Evolutionary conservation across 2,113 vertebrate genomes (phyloP).

Genomic region (Limanda limanda): DNA sequence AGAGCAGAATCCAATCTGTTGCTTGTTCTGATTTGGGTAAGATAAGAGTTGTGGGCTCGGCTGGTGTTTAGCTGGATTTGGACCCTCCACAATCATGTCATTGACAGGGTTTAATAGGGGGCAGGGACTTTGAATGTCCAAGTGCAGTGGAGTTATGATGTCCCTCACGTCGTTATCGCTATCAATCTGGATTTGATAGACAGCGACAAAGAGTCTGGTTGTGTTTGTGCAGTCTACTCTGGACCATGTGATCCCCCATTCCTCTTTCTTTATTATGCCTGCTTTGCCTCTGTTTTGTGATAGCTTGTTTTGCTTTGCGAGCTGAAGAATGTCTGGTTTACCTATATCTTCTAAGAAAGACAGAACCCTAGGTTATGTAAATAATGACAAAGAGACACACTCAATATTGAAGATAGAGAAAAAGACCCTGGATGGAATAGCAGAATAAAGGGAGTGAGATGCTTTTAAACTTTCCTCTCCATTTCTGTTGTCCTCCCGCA

Average conservation of each 20-base stretch:
- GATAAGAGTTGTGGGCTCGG: conserved; percentile 24
- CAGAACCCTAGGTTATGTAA: conserved; percentile 50
- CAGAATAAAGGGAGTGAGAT: neutral
- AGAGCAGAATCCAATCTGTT: conserved; percentile 10
- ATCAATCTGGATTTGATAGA: conserved; percentile 19
- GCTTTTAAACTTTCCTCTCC: conserved; percentile 17
- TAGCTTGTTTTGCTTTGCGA: conserved; percentile 24
- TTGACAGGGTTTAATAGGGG: conserved; percentile 53
- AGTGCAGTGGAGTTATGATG: conserved; percentile 39
- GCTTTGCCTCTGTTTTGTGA: conserved; percentile 35
- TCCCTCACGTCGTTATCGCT: conserved; percentile 21
- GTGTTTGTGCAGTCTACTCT: conserved; percentile 10
- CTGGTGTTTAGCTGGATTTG: conserved; percentile 37
- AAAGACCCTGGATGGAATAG: conserved; percentile 7
- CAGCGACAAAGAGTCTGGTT: conserved; percentile 10
- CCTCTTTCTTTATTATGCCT: conserved; percentile 38
- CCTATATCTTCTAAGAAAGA: conserved; percentile 43
- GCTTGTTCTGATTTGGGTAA: conserved; percentile 22
- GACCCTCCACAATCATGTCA: conserved; percentile 13
- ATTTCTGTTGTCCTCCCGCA: neutral
- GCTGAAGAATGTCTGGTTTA: conserved; percentile 23
- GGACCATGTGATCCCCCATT: conserved; percentile 2
- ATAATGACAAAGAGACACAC: conserved; percentile 48
- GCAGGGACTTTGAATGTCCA: conserved; percentile 47
- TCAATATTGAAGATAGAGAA: conserved; percentile 39